Conservation (phyloP, 1,140 invertebrate species). For the Drosophila kanapiae region DNA sequence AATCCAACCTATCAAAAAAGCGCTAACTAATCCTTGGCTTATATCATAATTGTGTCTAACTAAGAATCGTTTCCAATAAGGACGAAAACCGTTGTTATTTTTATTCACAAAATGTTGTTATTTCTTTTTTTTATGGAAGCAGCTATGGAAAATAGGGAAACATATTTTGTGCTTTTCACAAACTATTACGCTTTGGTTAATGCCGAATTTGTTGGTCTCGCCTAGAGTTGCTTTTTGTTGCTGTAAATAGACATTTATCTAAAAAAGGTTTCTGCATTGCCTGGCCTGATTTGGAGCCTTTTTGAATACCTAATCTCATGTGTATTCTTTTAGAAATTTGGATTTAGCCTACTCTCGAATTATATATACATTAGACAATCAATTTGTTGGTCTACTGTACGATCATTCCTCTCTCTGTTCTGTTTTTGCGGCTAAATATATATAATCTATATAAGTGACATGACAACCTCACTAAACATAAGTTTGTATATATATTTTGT, state of each 20-base stretch:
- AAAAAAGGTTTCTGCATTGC: constrained; percentile 43
- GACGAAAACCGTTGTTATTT: constrained; percentile 74
- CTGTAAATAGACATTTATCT: constrained; percentile 72
- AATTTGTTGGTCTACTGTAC: constrained; percentile 68
- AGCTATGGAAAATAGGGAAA: constrained; percentile 35
- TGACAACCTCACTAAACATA: constrained; percentile 82
- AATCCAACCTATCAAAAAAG: constrained; percentile 70
- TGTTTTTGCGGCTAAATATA: constrained; percentile 44
- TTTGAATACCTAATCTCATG: constrained; percentile 56
- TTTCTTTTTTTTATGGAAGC: constrained; percentile 23
- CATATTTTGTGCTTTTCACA: constrained; percentile 15
- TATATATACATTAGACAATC: constrained; percentile 69
- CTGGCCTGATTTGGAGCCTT: constrained; percentile 33
- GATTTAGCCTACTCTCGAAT: constrained; percentile 37
- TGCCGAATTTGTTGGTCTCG: constrained; percentile 51
- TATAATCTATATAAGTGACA: constrained; percentile 66
- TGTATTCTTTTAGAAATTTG: constrained; percentile 10
- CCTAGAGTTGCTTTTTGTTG: constrained; percentile 17
- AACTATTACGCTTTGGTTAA: constrained; percentile 36
- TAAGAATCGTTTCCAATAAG: constrained; percentile 75
- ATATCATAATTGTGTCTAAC: constrained; percentile 69
- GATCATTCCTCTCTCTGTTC: constrained; percentile 27
- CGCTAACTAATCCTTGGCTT: constrained; percentile 63
- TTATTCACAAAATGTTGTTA: constrained; percentile 38
- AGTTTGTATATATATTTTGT: constrained; percentile 60